phyloP scores from a whole-genome alignment of 2,113 vertebrate species.

The Thomomys bottae region DNA sequence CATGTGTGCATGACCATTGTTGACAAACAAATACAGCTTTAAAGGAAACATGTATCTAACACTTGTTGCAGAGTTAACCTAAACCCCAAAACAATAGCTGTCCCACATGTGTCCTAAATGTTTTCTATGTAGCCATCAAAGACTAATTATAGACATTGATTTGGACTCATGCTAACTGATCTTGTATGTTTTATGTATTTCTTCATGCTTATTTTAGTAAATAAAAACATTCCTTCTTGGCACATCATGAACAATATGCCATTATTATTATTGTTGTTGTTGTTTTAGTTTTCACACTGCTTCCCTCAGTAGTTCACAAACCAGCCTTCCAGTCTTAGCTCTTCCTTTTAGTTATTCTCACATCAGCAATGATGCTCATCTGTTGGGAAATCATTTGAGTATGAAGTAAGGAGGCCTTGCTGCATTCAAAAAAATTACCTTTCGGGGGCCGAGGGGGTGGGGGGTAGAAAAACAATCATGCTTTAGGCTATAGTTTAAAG shows the following conservation, averaged over 20 bases:
- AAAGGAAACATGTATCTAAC: background rate
- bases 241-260: background rate
- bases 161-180: background rate
- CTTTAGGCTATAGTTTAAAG: conserved; percentile 42
- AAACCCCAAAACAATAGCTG: background rate
- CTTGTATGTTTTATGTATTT: background rate
- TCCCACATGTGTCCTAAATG: background rate
- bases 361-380: background rate
- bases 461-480: conserved; percentile 1
- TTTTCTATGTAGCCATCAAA: background rate
- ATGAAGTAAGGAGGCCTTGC: conserved; percentile 30
- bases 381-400: background rate
- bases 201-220: background rate
- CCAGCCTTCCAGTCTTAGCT: background rate
- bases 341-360: conserved; percentile 13
- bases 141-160: background rate
- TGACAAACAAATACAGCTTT: background rate
- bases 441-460: too few species aligned
- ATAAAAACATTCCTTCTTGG: background rate
- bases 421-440: conserved; percentile 55
- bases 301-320: background rate
- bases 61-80: background rate
- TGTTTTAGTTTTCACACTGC: background rate
- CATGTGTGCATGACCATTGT: background rate
- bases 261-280: background rate